Base-by-base conservation (phyloP, 2,113 vertebrate species). In the Ciconia stormi region DNA sequence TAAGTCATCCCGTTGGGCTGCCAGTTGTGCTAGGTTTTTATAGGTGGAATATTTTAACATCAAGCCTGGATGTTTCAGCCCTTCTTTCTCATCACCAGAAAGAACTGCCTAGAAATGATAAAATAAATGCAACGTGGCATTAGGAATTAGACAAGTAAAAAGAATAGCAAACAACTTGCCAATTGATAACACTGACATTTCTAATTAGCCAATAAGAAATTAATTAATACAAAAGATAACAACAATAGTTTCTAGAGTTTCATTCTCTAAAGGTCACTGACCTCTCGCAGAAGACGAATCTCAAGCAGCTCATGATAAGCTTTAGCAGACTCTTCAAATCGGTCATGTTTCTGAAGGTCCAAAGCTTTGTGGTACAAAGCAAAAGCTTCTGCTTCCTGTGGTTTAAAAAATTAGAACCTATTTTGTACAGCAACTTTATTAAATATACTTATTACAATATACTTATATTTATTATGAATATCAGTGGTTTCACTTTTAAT, bases 1-100 rank as follows among this genome's bases (percentile, higher is more conserved):
- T 27, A 99, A 96, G 90, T 99, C 99, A 81, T 99, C 99, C 20
- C 98, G 96, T 15, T 98, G 98, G 11, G 98, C 99, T 36, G 99
- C 97, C 95, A 99, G 97, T 72, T 98, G 99, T 11, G 99, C 99
- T 84, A 99, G 94, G 97, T 99, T 99, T 97, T 99, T 99, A 81
- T 99, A 99, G 1, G 99, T 99, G 49, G 99, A 99, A 87, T 99
- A 99, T 87, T 99, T 99, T 77, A 99, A 96, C 98, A 99, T 99
- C 93, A 99, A 97, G 18, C 99, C 99, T 6, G 99, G 99, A 95
- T 99, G 99, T 81, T 99, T 99, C 94, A 99, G 97, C 15, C 99
- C 99, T 65, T 99, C 99, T 80, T 98, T 99, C 97, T 99, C 99
- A 97, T 99, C 99, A 47, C 99, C 99, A 8, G 99, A 99, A 14